phyloP scores from a whole-genome alignment of 2,888 invertebrate genomes.

The Bibio marci region DNA sequence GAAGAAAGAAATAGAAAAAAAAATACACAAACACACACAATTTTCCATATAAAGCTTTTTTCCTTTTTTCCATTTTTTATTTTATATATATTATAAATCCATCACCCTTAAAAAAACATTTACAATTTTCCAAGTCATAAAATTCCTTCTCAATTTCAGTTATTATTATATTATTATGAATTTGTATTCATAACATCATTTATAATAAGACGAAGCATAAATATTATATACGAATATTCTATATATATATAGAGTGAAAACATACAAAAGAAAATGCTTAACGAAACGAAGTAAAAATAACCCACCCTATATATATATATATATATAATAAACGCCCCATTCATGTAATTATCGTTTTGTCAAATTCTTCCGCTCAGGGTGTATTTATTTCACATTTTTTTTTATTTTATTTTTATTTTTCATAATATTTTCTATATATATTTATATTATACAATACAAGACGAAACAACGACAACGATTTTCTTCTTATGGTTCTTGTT shows the following conservation, averaged over 20 bases:
- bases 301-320: background rate
- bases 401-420: too few relatives aligned
- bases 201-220: slow-evolving; percentile 3
- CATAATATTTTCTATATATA: too few relatives aligned
- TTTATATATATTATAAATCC: too few relatives aligned
- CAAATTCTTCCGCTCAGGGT: slow-evolving; percentile 3
- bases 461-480: too few relatives aligned
- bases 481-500: too few relatives aligned
- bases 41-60: too few relatives aligned
- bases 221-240: too few relatives aligned
- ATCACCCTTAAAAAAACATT: background rate
- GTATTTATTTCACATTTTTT: background rate
- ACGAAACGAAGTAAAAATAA: background rate
- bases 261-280: slow-evolving; percentile 1
- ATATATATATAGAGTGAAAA: too few relatives aligned
- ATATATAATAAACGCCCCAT: background rate
- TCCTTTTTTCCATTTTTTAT: too few relatives aligned
- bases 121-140: slow-evolving; percentile 4
- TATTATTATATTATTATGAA: slow-evolving; percentile 3
- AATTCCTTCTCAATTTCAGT: slow-evolving; percentile 1
- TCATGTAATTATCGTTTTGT: slow-evolving; percentile 4
- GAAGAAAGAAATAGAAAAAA: too few relatives aligned
- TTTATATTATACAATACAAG: too few relatives aligned
- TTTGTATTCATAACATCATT: slow-evolving; percentile 4
- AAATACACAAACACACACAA: too few relatives aligned